Percentiles rank a stretch among this genome's conserved stretches.
Evolutionary conservation across 92 coral and sea anemone species (phyloP).

Genomic region (Anthopleura xanthogrammica): DNA sequence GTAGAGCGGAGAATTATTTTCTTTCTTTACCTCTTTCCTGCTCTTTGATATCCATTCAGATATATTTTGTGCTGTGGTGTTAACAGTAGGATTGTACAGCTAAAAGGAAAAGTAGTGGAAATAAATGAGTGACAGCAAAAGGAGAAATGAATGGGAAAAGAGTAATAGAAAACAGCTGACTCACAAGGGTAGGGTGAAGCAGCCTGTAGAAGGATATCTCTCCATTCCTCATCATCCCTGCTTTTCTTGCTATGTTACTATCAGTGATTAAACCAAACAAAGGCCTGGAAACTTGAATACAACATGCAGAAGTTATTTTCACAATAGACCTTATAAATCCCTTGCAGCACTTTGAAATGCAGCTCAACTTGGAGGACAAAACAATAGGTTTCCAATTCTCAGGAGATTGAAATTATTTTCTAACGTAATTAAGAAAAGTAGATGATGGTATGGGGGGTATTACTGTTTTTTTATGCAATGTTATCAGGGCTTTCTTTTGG

Average conservation of each 20-base stretch:
- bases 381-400: no score
- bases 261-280: slow-evolving; percentile 64
- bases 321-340: not conserved
- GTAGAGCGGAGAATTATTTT: no score
- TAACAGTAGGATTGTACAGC: slow-evolving; percentile 61
- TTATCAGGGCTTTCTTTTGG: no score
- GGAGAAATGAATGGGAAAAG: not conserved
- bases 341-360: no score
- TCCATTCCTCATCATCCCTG: slow-evolving; percentile 37
- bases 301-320: not conserved
- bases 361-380: no score
- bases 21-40: slow-evolving; percentile 64
- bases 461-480: no score
- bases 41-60: slow-evolving; percentile 71
- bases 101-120: not conserved
- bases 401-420: no score
- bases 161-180: not conserved
- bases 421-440: no score
- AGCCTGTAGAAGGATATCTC: slow-evolving; percentile 48
- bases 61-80: slow-evolving; percentile 45
- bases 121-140: not conserved
- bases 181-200: slow-evolving; percentile 40
- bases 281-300: slow-evolving; percentile 53
- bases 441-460: no score
- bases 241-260: slow-evolving; percentile 41